phyloP scores from a whole-genome alignment of 2,113 vertebrate genomes.

The Solenodon paradoxus region DNA sequence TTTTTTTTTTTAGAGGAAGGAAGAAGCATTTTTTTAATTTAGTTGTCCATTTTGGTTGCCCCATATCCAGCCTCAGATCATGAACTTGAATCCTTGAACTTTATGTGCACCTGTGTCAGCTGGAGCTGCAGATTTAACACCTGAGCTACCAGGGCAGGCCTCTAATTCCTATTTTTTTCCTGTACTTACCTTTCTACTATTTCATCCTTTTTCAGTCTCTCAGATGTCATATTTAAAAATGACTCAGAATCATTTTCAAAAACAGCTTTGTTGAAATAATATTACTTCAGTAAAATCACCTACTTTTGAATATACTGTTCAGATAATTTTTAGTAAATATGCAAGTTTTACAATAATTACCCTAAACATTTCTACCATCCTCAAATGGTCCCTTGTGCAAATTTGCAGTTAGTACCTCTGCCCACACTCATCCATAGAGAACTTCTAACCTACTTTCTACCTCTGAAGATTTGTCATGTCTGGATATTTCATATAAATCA shows the following conservation, averaged over 20 bases:
- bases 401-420: not conserved
- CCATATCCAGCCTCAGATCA: too few species aligned
- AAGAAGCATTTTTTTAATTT: too few species aligned
- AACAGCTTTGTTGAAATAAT: constrained; percentile 2
- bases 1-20: too few species aligned
- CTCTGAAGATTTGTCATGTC: constrained; percentile 33
- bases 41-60: too few species aligned
- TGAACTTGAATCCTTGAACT: too few species aligned
- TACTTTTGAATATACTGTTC: constrained; percentile 11
- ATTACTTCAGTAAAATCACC: not conserved
- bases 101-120: too few species aligned
- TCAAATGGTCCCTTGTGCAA: not conserved
- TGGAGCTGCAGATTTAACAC: too few species aligned
- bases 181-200: not conserved
- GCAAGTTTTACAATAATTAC: not conserved
- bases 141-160: not conserved
- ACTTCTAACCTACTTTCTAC: not conserved
- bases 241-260: not conserved
- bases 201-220: not conserved
- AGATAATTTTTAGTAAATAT: constrained; percentile 31
- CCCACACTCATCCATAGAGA: not conserved
- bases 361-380: not conserved
- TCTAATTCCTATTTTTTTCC: not conserved
- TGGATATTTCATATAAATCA: constrained; percentile 23
- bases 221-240: not conserved